Base-by-base conservation (phyloP, 2,113 vertebrate species). In the Lepisosteus osseus region DNA sequence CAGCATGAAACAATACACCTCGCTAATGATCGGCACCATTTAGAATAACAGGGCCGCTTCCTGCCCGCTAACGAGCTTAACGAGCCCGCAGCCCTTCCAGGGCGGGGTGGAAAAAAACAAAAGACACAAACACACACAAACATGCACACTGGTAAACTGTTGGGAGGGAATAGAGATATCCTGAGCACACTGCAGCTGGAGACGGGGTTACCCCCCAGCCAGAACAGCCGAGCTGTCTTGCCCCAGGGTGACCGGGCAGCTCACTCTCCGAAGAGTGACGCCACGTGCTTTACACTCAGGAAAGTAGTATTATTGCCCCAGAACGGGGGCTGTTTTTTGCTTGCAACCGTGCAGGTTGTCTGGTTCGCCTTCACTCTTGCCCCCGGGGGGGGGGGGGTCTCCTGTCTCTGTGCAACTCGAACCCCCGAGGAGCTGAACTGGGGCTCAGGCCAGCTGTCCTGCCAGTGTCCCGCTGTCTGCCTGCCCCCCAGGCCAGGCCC, bases 1-100 rank as follows among this genome's bases (percentile, higher is more conserved):
- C 91, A 90, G 79, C 89, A 86, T 85, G 75, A 87, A 92, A 93
- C 91, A 93, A 93, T 92, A 87, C 82, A 78, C 17, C 69, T 72
- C 2, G 67, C 85, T 91, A 91, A 91, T 73, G 87, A 90, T 84
- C 83, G 78, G 73, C 59, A 12, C 13, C 65, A 74, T 82, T 81
- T 84, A 79, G 63, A 90, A 89, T 83, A 91, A 91, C 89, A 90
- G 61, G 70, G 71, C 61, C 65, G 54, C 85, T 88, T 92, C 90
- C 92, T 86, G 84, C 71, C 40, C 47, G 72, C 71, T 78, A 80
- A 87, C 67, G 80, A 71, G 71, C 73, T 82, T 87, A 88, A 88
- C 74, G 80, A 88, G 85, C 68, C 70, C 72, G 79, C 66, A 68
- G 68, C 44, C 70, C 73, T 85, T 82, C 77, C 84, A 70, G 66